phyloP scores from a whole-genome alignment of 2,113 vertebrate genomes.

The Cercopithecus mona region DNA sequence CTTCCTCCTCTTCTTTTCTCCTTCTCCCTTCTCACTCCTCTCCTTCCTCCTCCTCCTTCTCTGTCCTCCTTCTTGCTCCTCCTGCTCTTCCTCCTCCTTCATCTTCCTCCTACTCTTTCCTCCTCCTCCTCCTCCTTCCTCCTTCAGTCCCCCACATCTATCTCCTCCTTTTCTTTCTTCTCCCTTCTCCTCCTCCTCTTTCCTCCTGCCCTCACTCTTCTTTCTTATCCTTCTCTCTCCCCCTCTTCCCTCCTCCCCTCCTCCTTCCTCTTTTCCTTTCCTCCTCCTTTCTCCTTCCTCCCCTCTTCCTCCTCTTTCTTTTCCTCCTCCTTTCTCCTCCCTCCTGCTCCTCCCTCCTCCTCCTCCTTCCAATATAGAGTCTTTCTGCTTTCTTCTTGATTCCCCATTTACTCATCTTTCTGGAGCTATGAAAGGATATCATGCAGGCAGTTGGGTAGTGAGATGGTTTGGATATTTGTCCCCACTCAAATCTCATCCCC shows the following conservation, averaged over 20 bases:
- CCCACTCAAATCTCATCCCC: no score
- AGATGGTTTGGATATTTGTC: no score
- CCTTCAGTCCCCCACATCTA: accelerated
- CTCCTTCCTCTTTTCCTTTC: no score
- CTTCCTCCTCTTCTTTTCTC: no score
- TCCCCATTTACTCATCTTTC: background rate
- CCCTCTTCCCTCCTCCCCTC: background rate
- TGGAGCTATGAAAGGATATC: no score
- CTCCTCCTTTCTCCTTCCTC: accelerated
- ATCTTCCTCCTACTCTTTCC: background rate
- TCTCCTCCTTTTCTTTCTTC: accelerated
- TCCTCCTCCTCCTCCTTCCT: accelerated
- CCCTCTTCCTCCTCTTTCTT: accelerated
- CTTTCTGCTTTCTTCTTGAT: no score
- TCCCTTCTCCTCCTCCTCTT: no score
- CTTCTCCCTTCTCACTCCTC: accelerated
- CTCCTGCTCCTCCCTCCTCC: accelerated
- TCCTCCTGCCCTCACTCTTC: no score
- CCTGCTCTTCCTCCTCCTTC: accelerated
- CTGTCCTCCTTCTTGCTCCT: accelerated
- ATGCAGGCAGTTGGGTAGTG: background rate
- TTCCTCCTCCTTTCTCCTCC: no score
- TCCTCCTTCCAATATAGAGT: accelerated
- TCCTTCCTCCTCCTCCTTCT: accelerated
- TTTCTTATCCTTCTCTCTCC: no score